Conservation (phyloP, 1,140 invertebrate species). For the Gryon sp. region DNA sequence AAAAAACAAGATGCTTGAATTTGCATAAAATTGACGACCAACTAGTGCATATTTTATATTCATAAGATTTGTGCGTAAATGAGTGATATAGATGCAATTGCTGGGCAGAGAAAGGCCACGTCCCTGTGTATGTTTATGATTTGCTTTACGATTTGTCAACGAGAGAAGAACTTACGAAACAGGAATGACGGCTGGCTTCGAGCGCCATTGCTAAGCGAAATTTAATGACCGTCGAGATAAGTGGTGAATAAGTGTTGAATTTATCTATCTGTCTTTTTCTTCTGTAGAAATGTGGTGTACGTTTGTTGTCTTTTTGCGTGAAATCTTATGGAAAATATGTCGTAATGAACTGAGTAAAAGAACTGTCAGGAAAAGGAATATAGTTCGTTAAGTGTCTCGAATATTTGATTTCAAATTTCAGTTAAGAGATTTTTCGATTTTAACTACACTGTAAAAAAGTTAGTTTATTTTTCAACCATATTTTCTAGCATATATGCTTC, state of each 20-base stretch:
- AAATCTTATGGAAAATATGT: conserved; percentile 46
- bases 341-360: conserved; percentile 22
- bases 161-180: conserved; percentile 62
- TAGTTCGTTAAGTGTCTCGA: conserved; percentile 34
- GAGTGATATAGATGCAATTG: conserved; percentile 46
- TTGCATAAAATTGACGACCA: conserved; percentile 48
- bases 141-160: conserved; percentile 68
- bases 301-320: conserved; percentile 41
- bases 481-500: no score
- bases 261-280: conserved; percentile 50
- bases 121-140: conserved; percentile 63
- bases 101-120: conserved; percentile 51
- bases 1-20: no score
- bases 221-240: conserved; percentile 64
- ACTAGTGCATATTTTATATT: conserved; percentile 50
- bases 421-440: no score
- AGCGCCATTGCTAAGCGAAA: conserved; percentile 62
- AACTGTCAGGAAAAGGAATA: conserved; percentile 21
- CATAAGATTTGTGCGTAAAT: conserved; percentile 39
- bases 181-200: conserved; percentile 55
- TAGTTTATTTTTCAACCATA: no score
- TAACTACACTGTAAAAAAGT: no score
- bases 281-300: conserved; percentile 46
- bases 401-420: no score
- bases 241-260: conserved; percentile 59